Evolutionary conservation across 2,888 invertebrate species (phyloP).

Genomic region (Ennomos fuscantarius): DNA sequence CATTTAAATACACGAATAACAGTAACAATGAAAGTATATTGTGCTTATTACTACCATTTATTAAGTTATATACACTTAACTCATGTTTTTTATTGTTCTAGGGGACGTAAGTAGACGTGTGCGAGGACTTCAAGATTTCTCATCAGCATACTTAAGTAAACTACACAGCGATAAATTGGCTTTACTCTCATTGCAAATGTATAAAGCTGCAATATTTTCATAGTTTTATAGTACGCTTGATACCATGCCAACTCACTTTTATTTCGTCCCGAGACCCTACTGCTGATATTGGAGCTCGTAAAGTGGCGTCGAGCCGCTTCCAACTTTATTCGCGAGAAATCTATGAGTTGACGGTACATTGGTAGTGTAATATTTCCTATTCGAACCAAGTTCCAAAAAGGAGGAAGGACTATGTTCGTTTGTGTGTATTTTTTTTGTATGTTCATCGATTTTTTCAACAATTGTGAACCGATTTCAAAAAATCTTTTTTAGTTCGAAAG

Average conservation of each 20-base stretch:
- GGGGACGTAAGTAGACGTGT: constrained; percentile 17
- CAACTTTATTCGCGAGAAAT: constrained; percentile 23
- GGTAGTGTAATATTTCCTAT: constrained; percentile 8
- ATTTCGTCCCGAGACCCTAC: constrained; percentile 51
- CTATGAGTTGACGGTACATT: constrained; percentile 9
- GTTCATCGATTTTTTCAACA: no score
- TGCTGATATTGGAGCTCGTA: constrained; percentile 47
- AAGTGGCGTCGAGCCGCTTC: constrained; percentile 46
- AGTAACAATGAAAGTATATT: constrained; percentile 10
- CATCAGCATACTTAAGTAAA: constrained; percentile 40
- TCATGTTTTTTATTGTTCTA: constrained; percentile 31
- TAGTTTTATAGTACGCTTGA: constrained; percentile 57
- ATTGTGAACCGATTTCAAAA: no score
- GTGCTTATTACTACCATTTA: constrained; percentile 12
- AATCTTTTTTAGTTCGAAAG: no score
- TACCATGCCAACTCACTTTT: constrained; percentile 54
- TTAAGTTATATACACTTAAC: constrained; percentile 28
- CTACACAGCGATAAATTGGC: constrained; percentile 49
- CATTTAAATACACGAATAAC: not conserved
- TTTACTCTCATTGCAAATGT: constrained; percentile 53
- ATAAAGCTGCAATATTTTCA: constrained; percentile 52
- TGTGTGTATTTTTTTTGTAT: no score
- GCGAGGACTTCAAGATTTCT: constrained; percentile 30
- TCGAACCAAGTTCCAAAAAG: no score
- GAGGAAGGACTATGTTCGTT: no score